phyloP scores from a whole-genome alignment of 2,888 invertebrate species.

The Caenorhabditis doughertyi region DNA sequence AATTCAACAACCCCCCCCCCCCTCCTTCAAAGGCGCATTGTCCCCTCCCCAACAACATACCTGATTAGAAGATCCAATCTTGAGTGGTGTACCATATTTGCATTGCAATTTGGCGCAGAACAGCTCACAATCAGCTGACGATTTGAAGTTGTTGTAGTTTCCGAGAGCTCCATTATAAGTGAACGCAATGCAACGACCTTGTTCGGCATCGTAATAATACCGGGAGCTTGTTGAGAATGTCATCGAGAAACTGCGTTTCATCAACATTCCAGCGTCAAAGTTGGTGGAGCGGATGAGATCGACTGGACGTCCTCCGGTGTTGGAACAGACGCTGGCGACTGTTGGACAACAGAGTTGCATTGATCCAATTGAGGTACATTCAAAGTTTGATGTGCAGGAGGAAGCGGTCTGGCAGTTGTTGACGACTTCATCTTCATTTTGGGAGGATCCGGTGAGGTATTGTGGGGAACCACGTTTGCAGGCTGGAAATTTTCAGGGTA shows the following conservation, averaged over 20 bases:
- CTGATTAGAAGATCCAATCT: slow-evolving; percentile 80
- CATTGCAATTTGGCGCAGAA: slow-evolving; percentile 82
- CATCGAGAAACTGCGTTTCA: slow-evolving; percentile 78
- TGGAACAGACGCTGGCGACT: slow-evolving; percentile 78
- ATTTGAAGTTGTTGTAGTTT: slow-evolving; percentile 82
- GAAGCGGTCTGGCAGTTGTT: slow-evolving; percentile 80
- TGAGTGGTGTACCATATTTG: slow-evolving; percentile 78
- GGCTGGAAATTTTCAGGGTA: slow-evolving; percentile 70
- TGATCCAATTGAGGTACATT: slow-evolving; percentile 81
- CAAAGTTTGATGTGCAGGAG: slow-evolving; percentile 80
- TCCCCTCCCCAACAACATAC: background rate
- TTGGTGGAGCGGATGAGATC: slow-evolving; percentile 77
- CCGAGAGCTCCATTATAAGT: slow-evolving; percentile 82
- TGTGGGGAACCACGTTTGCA: slow-evolving; percentile 82
- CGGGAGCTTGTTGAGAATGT: slow-evolving; percentile 77
- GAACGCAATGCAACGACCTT: slow-evolving; percentile 81
- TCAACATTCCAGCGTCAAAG: slow-evolving; percentile 78
- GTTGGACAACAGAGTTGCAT: slow-evolving; percentile 81
- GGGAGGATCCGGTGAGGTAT: slow-evolving; percentile 77
- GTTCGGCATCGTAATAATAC: slow-evolving; percentile 82
- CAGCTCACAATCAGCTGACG: slow-evolving; percentile 81
- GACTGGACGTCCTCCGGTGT: slow-evolving; percentile 76
- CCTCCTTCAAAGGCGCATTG: background rate
- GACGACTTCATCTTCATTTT: slow-evolving; percentile 81
- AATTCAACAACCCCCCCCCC: no score